Percentiles rank a stretch among this genome's conserved stretches.
phyloP scores from a whole-genome alignment of 2,888 invertebrate species.

The Caenorhabditis sp. region DNA sequence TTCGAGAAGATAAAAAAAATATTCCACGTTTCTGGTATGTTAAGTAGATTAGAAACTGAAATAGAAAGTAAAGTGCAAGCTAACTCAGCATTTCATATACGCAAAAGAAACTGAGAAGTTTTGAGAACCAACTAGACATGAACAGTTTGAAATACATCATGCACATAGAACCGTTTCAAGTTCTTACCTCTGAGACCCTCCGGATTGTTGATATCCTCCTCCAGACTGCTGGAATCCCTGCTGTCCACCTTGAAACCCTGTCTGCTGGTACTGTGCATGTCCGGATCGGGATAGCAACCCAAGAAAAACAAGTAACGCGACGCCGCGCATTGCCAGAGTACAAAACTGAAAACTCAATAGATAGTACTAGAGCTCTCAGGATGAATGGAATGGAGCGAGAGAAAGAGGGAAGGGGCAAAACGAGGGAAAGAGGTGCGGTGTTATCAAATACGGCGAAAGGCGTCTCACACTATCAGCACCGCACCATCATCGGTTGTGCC shows the following conservation, averaged over 20 bases:
- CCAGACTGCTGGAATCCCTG: constrained; percentile 43
- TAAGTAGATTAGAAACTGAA: constrained; percentile 39
- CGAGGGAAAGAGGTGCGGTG: constrained; percentile 52
- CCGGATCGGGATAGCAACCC: constrained; percentile 30
- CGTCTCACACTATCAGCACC: constrained; percentile 58
- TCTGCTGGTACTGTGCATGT: constrained; percentile 43
- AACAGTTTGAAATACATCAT: neutral
- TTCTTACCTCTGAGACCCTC: constrained; percentile 41
- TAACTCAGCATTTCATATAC: too few species aligned
- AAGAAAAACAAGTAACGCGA: constrained; percentile 44
- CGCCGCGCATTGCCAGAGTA: constrained; percentile 38
- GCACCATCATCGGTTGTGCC: constrained; percentile 36
- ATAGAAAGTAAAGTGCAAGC: neutral
- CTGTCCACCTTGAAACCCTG: constrained; percentile 40
- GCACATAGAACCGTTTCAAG: constrained; percentile 1
- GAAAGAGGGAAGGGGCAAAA: constrained; percentile 25
- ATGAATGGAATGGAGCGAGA: constrained; percentile 23
- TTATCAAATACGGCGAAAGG: constrained; percentile 61
- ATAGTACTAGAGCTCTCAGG: constrained; percentile 33
- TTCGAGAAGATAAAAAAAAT: neutral
- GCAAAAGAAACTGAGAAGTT: neutral
- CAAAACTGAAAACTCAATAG: constrained; percentile 46
- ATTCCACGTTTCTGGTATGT: constrained; percentile 2
- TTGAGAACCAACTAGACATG: neutral
- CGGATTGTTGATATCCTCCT: constrained; percentile 49